phyloP scores from a whole-genome alignment of 2,888 invertebrate genomes.

The Sarcophaga rosellei region DNA sequence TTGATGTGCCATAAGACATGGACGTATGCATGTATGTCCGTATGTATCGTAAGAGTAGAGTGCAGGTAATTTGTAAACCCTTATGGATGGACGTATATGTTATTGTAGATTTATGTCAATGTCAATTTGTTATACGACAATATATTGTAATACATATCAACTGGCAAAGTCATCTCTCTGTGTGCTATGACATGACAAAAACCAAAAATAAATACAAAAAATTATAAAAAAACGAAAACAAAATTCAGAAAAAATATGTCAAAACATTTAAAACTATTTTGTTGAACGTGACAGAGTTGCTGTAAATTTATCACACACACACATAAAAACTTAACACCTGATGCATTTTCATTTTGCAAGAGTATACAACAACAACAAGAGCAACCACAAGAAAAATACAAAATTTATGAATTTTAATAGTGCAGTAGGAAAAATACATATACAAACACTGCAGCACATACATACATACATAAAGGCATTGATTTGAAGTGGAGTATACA shows the following conservation, averaged over 20 bases:
- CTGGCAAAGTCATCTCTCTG: not conserved
- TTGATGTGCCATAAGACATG: not conserved
- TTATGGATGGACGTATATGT: conserved; percentile 6
- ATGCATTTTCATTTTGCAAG: not conserved
- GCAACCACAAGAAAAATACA: conserved; percentile 6
- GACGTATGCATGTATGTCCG: not conserved
- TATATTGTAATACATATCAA: conserved; percentile 4
- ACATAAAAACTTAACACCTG: conserved; percentile 27
- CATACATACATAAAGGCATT: not conserved
- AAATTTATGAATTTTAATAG: too few species aligned
- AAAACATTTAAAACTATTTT: conserved; percentile 49
- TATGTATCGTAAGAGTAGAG: not conserved
- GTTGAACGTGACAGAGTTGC: not conserved
- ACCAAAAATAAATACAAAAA: too few species aligned
- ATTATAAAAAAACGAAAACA: too few species aligned
- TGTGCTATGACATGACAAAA: too few species aligned
- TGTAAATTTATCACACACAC: conserved; percentile 9
- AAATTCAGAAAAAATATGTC: conserved; percentile 28
- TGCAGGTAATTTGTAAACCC: conserved; percentile 55
- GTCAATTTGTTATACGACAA: conserved; percentile 8
- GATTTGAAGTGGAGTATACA: not conserved
- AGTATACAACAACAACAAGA: not conserved
- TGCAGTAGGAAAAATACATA: not conserved
- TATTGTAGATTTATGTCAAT: conserved; percentile 32
- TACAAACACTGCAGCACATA: not conserved